These are phyloP conservation scores for Lepisosteus osseus DNA, from an alignment of 2,113 vertebrate species.

Conservation along the genomic window DNA sequence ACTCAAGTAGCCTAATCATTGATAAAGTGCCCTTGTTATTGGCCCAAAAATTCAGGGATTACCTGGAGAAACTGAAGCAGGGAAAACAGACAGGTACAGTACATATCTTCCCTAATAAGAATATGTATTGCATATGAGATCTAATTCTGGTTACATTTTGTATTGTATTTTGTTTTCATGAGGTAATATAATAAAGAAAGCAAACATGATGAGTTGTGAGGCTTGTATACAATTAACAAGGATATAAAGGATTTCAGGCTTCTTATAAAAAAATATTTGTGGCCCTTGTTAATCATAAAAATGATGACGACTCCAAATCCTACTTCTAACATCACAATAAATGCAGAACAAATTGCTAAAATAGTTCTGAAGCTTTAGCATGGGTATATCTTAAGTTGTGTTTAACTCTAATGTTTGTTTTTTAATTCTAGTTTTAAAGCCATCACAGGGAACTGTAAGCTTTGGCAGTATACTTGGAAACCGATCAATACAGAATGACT, in stretches of 20 bases:
- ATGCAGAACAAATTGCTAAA: too few relatives aligned
- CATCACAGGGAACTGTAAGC: slow-evolving; percentile 86
- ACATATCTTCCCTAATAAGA: too few relatives aligned
- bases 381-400: too few relatives aligned
- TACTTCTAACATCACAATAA: too few relatives aligned
- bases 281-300: too few relatives aligned
- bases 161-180: background rate
- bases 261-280: too few relatives aligned
- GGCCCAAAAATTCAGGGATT: slow-evolving; percentile 81
- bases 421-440: slow-evolving; percentile 71
- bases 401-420: background rate
- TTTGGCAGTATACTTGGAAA: slow-evolving; percentile 83
- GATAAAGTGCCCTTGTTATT: slow-evolving; percentile 78
- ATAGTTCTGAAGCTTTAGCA: too few relatives aligned
- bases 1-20: slow-evolving; percentile 78
- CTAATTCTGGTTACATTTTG: background rate
- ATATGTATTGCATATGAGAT: too few relatives aligned
- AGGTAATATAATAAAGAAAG: background rate
- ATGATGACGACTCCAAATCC: too few relatives aligned
- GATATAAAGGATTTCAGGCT: too few relatives aligned
- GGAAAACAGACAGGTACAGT: slow-evolving; percentile 74
- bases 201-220: too few relatives aligned
- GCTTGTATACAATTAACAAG: too few relatives aligned
- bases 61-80: slow-evolving; percentile 82
- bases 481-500: slow-evolving; percentile 80